Percentiles rank a stretch among this genome's conserved stretches.
Evolutionary conservation across 1,140 invertebrate genomes (phyloP).

Genomic region (Brachystomella parvula): DNA sequence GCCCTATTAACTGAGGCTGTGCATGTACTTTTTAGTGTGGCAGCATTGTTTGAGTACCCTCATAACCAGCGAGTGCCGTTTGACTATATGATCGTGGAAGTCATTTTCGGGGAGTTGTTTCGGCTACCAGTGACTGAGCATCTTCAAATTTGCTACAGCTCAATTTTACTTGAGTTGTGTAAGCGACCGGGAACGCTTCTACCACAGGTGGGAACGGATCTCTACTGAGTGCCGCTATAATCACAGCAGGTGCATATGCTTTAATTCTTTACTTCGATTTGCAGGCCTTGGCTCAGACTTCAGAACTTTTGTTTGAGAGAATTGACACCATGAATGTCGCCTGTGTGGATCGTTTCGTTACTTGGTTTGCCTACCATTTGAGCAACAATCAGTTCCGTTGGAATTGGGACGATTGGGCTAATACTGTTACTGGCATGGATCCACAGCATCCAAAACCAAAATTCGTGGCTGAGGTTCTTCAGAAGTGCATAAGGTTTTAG

Average conservation of each 20-base stretch:
- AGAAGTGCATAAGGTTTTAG: slow-evolving; percentile 72
- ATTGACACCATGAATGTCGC: slow-evolving; percentile 94
- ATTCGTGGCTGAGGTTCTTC: slow-evolving; percentile 86
- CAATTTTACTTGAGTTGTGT: slow-evolving; percentile 92
- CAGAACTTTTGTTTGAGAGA: slow-evolving; percentile 90
- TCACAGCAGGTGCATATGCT: not conserved
- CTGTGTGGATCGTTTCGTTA: slow-evolving; percentile 92
- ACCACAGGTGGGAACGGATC: slow-evolving; percentile 65
- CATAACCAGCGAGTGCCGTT: slow-evolving; percentile 90
- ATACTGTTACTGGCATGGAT: slow-evolving; percentile 71
- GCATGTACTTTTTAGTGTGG: slow-evolving; percentile 55
- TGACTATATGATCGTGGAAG: slow-evolving; percentile 97
- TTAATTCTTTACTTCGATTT: slow-evolving; percentile 28
- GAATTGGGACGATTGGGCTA: slow-evolving; percentile 95
- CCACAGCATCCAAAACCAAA: slow-evolving; percentile 87
- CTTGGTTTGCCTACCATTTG: slow-evolving; percentile 97
- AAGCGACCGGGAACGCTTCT: slow-evolving; percentile 92
- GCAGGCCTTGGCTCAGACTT: slow-evolving; percentile 83
- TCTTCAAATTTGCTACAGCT: slow-evolving; percentile 90
- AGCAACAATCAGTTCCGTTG: slow-evolving; percentile 99
- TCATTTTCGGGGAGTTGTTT: slow-evolving; percentile 90
- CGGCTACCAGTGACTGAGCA: slow-evolving; percentile 78
- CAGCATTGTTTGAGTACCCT: slow-evolving; percentile 81
- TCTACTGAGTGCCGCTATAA: not conserved
- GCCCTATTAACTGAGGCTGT: not conserved